These are phyloP conservation scores for Erethizon dorsatum DNA, from an alignment of 2,797 vertebrate genomes.

Conservation along the genomic window DNA sequence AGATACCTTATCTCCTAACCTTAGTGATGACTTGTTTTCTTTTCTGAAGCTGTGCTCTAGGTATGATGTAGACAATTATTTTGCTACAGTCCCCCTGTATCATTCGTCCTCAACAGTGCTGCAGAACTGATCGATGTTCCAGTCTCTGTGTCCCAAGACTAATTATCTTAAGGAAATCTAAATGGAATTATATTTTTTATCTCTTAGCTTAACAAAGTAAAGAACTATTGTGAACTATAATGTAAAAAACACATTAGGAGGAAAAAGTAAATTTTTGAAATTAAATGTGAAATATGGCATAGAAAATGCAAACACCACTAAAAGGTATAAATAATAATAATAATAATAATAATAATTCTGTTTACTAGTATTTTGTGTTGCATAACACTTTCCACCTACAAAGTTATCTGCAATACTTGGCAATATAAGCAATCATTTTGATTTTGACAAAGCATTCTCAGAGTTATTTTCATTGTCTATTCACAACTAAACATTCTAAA, in stretches of 20 bases:
- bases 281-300: background rate
- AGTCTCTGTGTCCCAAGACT: background rate
- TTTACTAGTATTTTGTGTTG: background rate
- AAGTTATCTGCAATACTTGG: background rate
- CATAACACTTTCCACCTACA: background rate
- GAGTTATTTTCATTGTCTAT: background rate
- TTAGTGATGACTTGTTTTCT: background rate
- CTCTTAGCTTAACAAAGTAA: background rate
- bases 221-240: background rate
- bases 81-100: conserved; percentile 6
- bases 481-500: background rate
- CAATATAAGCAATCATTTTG: background rate
- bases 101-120: background rate
- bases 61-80: background rate
- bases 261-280: background rate
- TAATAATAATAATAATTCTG: background rate
- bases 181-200: conserved; percentile 44
- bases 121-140: background rate
- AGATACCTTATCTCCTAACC: background rate
- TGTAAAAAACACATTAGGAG: background rate
- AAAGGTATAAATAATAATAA: background rate
- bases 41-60: background rate
- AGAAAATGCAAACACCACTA: background rate
- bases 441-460: background rate
- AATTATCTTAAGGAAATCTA: conserved; percentile 50